Evolutionary conservation across 2,888 invertebrate genomes (phyloP).

Genomic region (Diabrotica balteata): DNA sequence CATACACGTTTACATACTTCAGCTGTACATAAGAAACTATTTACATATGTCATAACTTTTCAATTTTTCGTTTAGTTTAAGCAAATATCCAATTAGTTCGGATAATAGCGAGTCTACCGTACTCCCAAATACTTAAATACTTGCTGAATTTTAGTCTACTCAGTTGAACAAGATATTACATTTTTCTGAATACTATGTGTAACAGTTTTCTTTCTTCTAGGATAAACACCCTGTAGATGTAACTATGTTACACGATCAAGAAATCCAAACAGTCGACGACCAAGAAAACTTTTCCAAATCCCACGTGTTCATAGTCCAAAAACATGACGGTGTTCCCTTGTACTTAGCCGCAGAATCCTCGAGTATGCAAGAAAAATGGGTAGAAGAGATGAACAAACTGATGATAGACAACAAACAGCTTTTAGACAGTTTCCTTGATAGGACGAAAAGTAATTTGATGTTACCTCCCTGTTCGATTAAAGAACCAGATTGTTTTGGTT

Average conservation of each 20-base stretch:
- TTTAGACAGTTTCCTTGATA: constrained; percentile 73
- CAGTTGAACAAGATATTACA: no score
- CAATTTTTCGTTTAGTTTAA: no score
- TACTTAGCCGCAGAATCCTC: constrained; percentile 83
- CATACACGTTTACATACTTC: no score
- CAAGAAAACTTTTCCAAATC: constrained; percentile 74
- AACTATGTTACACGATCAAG: constrained; percentile 84
- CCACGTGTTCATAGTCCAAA: constrained; percentile 69
- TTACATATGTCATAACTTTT: no score
- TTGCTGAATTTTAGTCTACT: no score
- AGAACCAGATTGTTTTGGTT: constrained; percentile 92
- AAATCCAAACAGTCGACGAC: constrained; percentile 67
- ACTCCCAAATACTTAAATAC: no score
- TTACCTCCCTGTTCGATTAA: constrained; percentile 81
- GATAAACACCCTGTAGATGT: constrained; percentile 90
- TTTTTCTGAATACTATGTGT: no score
- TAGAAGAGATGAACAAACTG: constrained; percentile 73
- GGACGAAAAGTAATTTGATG: constrained; percentile 80
- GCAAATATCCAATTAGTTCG: no score
- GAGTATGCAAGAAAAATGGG: constrained; percentile 66
- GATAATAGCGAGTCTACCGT: no score
- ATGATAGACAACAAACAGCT: constrained; percentile 65
- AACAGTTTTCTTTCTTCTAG: constrained; percentile 57
- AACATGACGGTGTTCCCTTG: constrained; percentile 74
- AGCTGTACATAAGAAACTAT: no score